Percentiles rank a stretch among this genome's conserved stretches.
Evolutionary conservation across 2,797 vertebrate genomes (phyloP).

Genomic region (Acropternis orthonyx): DNA sequence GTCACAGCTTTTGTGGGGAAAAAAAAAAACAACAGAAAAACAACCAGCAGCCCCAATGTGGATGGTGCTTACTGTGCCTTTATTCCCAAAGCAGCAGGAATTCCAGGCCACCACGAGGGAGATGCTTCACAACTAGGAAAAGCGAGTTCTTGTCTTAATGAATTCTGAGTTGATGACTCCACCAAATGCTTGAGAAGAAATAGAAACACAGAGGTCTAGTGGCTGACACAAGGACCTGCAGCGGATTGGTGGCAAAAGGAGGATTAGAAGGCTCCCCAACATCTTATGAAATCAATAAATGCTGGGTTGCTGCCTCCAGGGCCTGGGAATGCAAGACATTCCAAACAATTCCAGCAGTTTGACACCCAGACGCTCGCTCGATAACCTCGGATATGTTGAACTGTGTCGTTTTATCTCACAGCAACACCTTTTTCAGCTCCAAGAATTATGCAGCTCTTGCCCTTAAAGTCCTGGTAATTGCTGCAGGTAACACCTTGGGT

Average conservation of each 20-base stretch:
- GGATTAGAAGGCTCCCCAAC: neutral
- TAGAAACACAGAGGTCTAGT: neutral
- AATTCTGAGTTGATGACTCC: neutral
- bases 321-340: neutral
- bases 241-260: neutral
- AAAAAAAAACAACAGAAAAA: neutral
- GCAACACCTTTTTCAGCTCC: slow-evolving; percentile 3
- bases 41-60: neutral
- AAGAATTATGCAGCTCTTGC: slow-evolving; percentile 18
- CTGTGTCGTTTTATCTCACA: neutral
- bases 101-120: rapidly evolving
- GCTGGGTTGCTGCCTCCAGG: neutral
- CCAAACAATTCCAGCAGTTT: neutral
- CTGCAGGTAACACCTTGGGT: slow-evolving; percentile 5
- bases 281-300: neutral
- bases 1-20: neutral
- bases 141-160: neutral
- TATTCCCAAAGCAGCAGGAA: neutral
- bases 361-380: neutral
- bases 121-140: neutral
- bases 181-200: neutral
- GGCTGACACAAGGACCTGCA: neutral
- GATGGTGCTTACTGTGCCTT: neutral
- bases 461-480: slow-evolving; percentile 1
- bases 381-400: slow-evolving; percentile 15